A percentile compares a stretch with the other conserved stretches of the same genome.
Conservation (phyloP, 2,113 vertebrate genomes). For the Amblyornis subalaris region DNA sequence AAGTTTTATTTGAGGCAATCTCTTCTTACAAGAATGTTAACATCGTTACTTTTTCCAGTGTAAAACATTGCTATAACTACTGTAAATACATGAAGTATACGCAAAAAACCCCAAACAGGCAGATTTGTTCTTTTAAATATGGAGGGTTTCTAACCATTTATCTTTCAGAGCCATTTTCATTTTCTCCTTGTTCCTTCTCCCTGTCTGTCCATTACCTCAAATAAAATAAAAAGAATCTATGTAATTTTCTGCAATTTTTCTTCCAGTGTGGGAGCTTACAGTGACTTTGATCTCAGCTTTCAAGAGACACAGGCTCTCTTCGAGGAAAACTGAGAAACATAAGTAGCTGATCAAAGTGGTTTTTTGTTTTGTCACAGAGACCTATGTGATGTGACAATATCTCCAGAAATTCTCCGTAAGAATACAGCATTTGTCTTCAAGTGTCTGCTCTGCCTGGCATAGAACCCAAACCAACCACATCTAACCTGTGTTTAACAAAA, state of each 20-base stretch:
- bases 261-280: constrained; percentile 61
- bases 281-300: constrained; percentile 87
- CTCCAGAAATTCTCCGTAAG: constrained; percentile 55
- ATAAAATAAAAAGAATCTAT: constrained; percentile 68
- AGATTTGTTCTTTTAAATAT: constrained; percentile 21
- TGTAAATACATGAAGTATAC: constrained; percentile 32
- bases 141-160: constrained; percentile 36
- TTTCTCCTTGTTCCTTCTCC: constrained; percentile 46
- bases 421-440: constrained; percentile 63
- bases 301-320: constrained; percentile 66
- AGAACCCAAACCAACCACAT: constrained; percentile 59
- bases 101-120: neutral
- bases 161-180: constrained; percentile 45
- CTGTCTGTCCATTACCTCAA: constrained; percentile 51
- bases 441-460: constrained; percentile 56
- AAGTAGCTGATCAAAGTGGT: constrained; percentile 86
- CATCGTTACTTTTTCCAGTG: constrained; percentile 49
- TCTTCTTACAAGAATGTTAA: constrained; percentile 61
- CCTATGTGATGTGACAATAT: constrained; percentile 43
- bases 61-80: constrained; percentile 33
- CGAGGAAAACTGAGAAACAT: constrained; percentile 66
- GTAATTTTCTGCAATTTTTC: constrained; percentile 78
- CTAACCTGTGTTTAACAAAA: constrained; percentile 57
- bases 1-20: constrained; percentile 65
- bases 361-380: constrained; percentile 61